These are phyloP conservation scores for Eupelmus urozonus DNA, from an alignment of 2,888 invertebrate species.

Conservation along the genomic window DNA sequence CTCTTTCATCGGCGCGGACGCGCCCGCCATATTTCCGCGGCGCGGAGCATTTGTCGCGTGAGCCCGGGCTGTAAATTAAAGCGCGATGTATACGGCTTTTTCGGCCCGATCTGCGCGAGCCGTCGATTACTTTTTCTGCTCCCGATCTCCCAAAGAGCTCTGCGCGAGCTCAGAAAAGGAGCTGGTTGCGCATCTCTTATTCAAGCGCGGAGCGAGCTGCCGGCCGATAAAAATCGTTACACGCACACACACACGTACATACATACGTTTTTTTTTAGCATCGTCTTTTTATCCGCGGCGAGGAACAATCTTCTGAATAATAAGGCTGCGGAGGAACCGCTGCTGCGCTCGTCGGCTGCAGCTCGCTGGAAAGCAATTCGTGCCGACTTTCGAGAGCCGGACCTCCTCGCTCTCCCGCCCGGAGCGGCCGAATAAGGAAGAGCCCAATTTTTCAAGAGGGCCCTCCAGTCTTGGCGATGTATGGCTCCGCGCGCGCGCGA, in stretches of 20 bases:
- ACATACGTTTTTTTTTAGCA: constrained; percentile 12
- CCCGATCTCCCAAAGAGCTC: neutral
- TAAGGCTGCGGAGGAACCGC: constrained; percentile 31
- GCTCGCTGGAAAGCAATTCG: constrained; percentile 14
- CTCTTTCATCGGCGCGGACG: constrained; percentile 36
- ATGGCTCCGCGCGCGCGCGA: neutral
- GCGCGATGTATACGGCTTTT: constrained; percentile 14
- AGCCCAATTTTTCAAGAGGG: constrained; percentile 64
- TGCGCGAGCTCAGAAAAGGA: neutral
- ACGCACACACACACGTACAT: neutral
- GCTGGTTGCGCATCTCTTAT: constrained; percentile 15
- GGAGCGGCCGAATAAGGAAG: constrained; percentile 54
- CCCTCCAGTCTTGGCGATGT: neutral
- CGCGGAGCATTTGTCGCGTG: constrained; percentile 28
- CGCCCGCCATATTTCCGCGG: neutral
- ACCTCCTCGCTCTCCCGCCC: constrained; percentile 26
- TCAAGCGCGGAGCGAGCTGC: constrained; percentile 1
- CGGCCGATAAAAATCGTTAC: constrained; percentile 50
- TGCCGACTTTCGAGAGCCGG: constrained; percentile 55
- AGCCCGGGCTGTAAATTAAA: constrained; percentile 40
- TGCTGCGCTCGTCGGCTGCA: neutral
- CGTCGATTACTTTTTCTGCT: constrained; percentile 37
- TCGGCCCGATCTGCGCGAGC: neutral
- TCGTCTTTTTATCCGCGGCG: neutral
- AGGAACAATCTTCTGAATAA: constrained; percentile 45